Evolutionary conservation across 2,888 invertebrate genomes (phyloP), one percentile per base, ranked within the genome.

Genomic region (Anodontia alba): DNA sequence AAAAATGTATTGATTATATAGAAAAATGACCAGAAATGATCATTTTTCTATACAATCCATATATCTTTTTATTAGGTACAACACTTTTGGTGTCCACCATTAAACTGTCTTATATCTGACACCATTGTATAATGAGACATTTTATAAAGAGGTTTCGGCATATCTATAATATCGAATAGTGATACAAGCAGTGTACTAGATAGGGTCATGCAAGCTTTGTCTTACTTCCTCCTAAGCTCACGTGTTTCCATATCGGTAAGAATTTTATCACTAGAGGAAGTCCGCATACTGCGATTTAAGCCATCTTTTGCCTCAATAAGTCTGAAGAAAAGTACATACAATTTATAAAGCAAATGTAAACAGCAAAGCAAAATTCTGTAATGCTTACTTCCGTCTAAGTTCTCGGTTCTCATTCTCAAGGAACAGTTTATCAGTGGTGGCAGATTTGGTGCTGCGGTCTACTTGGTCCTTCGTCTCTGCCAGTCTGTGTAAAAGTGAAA

Each of bases 241-340:
- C 89, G 83, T 54, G 90, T 82, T 84, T 94, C 94, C 75, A 91
- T 86, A 70, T 94, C 94, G 23, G 89, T 88, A 73, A 94, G 91
- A 90, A 94, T 94, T 87, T 94, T 94, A 67, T 93, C 93, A 84
- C 92, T 94, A 62, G 91, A 90, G 3, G 94, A 91, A 33, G 88
- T 84, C 43, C 93, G 86, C 74, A 92, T 82, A 73, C 90, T 91
- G 73, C 90, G 86, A 83, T 92, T 91, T 77, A 94, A 88, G 83
- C 93, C 93, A 71, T 91, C 90, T 69, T 92, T 92, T 38, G 94
- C 90, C 73, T 92, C 92, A 67, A 91, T 87, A 68, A 94, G 88
- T 84, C 94, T 94, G 87, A 76, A 84, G 77, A 73, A 80, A 76
- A 69, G 26, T 38, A 51, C 23, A 69, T 36, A 76, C 71, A 71